Evolutionary conservation across 2,888 invertebrate genomes (phyloP).

Genomic region (Nowickia ferox): DNA sequence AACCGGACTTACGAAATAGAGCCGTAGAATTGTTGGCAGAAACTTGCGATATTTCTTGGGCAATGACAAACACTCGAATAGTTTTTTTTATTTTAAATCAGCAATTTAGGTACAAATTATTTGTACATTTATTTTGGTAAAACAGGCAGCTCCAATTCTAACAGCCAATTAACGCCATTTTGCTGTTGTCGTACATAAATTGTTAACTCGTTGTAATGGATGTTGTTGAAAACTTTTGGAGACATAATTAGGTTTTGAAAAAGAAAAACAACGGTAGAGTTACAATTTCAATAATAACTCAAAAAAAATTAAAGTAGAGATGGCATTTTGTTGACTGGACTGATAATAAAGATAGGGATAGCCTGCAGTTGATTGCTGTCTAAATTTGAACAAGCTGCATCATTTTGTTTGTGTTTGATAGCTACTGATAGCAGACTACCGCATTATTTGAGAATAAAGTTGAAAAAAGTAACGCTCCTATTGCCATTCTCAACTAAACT

Average conservation of each 20-base stretch:
- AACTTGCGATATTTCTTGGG: conserved; percentile 40
- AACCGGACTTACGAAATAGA: conserved; percentile 23
- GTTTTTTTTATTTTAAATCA: conserved; percentile 49
- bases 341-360: no score
- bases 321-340: no score
- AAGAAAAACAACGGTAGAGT: not conserved
- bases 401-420: no score
- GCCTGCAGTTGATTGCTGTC: no score
- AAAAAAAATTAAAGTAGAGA: no score
- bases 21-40: not conserved
- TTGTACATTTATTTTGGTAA: conserved; percentile 14
- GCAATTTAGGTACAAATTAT: conserved; percentile 66
- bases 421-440: no score
- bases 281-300: no score
- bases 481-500: no score
- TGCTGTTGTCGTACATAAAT: conserved; percentile 48
- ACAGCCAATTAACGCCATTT: conserved; percentile 62
- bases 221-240: conserved; percentile 24
- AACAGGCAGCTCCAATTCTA: conserved; percentile 45
- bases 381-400: no score
- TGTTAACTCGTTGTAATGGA: conserved; percentile 38
- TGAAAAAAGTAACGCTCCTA: no score
- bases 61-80: conserved; percentile 62
- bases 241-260: conserved; percentile 20
- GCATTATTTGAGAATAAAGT: no score